phyloP scores from a whole-genome alignment of 2,888 invertebrate species.

The Scaptomyza flava region DNA sequence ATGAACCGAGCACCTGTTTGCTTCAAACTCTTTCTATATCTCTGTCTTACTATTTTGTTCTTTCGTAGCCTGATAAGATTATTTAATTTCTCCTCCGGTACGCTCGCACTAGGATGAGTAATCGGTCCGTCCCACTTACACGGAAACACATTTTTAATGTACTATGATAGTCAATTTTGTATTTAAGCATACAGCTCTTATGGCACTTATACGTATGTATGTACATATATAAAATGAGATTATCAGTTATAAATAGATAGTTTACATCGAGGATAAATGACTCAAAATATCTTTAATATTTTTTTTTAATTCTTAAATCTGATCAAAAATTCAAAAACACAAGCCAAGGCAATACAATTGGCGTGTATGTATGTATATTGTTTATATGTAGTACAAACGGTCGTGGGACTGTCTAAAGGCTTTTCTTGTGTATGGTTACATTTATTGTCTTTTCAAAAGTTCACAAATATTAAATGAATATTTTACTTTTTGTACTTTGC shows the following conservation, averaged over 20 bases:
- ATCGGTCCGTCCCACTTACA: conserved; percentile 35
- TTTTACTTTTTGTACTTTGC: conserved; percentile 52
- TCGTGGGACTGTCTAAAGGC: background rate
- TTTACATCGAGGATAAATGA: conserved; percentile 21
- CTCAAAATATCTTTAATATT: conserved; percentile 18
- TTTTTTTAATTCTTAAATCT: conserved; percentile 2
- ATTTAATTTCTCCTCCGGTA: conserved; percentile 36
- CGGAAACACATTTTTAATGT: conserved; percentile 26
- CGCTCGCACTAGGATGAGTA: conserved; percentile 53
- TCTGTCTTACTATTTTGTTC: conserved; percentile 6
- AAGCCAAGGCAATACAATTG: background rate
- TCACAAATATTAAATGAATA: conserved; percentile 38
- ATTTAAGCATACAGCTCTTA: conserved; percentile 63
- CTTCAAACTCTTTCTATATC: conserved; percentile 14
- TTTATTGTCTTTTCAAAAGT: conserved; percentile 63
- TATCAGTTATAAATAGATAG: conserved; percentile 38
- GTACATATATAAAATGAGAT: conserved; percentile 71
- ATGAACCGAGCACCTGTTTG: conserved; percentile 70
- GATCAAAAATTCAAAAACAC: background rate
- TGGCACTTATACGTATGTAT: conserved; percentile 73
- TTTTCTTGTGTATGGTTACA: conserved; percentile 19
- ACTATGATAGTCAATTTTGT: conserved; percentile 51
- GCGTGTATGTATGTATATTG: background rate
- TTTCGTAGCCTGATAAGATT: conserved; percentile 60
- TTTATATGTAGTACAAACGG: background rate